Evolutionary conservation across 1,140 invertebrate genomes (phyloP).

Genomic region (Pectinophora gossypiella): DNA sequence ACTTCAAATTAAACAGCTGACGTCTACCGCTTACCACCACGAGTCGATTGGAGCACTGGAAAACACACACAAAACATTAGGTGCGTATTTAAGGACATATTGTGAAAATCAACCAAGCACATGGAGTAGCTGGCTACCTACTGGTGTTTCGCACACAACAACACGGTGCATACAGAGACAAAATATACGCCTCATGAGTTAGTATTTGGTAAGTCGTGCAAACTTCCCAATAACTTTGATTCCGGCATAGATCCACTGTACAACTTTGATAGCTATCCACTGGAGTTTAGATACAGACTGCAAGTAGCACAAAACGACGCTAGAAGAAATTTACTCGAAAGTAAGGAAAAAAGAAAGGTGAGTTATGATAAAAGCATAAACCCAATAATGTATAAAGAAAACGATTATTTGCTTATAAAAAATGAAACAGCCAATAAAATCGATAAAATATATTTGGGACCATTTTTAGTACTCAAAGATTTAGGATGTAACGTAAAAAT

Average conservation of each 20-base stretch:
- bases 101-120: background rate
- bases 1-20: constrained; percentile 23
- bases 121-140: background rate
- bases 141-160: background rate
- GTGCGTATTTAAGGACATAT: constrained; percentile 23
- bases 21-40: constrained; percentile 32
- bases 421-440: constrained; percentile 6
- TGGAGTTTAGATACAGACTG: constrained; percentile 13
- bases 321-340: constrained; percentile 13
- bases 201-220: constrained; percentile 25
- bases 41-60: constrained; percentile 20
- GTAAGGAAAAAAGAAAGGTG: constrained; percentile 12
- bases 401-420: constrained; percentile 6
- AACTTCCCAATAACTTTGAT: constrained; percentile 11
- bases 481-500: constrained; percentile 4
- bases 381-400: constrained; percentile 5
- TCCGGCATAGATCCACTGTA: constrained; percentile 4
- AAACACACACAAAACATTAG: constrained; percentile 29
- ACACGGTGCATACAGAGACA: constrained; percentile 3
- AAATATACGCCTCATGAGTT: constrained; percentile 24
- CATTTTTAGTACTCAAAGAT: constrained; percentile 5
- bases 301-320: constrained; percentile 12
- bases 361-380: constrained; percentile 3
- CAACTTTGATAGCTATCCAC: constrained; percentile 1
- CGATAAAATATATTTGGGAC: constrained; percentile 2